A percentile compares a stretch with the other conserved stretches of the same genome.
Evolutionary conservation across 1,140 invertebrate genomes (phyloP).

Genomic region (Telenomus remus): DNA sequence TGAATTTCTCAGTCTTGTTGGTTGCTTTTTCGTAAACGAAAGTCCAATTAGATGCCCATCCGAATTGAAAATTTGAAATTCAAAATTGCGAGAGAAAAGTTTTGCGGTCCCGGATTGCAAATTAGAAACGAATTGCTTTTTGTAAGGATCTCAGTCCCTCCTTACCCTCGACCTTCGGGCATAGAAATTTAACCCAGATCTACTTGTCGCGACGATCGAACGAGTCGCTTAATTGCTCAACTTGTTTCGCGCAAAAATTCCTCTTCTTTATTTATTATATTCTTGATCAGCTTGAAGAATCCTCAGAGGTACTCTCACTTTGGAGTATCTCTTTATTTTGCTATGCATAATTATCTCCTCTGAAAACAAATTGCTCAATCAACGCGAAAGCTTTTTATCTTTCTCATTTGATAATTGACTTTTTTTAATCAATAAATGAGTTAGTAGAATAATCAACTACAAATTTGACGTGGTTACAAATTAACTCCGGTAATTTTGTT

Average conservation of each 20-base stretch:
- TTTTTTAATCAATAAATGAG: too few species aligned
- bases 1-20: too few species aligned
- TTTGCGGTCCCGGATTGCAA: conserved; percentile 22
- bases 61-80: not conserved
- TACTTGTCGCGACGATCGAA: conserved; percentile 57
- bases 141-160: conserved; percentile 17
- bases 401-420: too few species aligned
- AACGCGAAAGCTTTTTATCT: too few species aligned
- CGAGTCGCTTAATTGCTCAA: conserved; percentile 21
- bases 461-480: too few species aligned
- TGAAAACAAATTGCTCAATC: too few species aligned
- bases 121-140: conserved; percentile 47
- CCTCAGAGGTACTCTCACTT: conserved; percentile 28
- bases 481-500: too few species aligned
- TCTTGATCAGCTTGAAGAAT: conserved; percentile 36
- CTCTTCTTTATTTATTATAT: conserved; percentile 25
- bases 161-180: conserved; percentile 65
- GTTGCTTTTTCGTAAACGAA: too few species aligned
- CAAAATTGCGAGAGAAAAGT: not conserved
- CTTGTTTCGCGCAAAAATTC: conserved; percentile 35
- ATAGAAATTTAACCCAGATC: conserved; percentile 69
- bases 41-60: too few species aligned
- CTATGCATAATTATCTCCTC: not conserved
- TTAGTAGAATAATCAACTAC: too few species aligned
- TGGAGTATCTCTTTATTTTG: conserved; percentile 28